phyloP scores from a whole-genome alignment of 2,797 vertebrate species.

The Rhabdophis nuchalis region DNA sequence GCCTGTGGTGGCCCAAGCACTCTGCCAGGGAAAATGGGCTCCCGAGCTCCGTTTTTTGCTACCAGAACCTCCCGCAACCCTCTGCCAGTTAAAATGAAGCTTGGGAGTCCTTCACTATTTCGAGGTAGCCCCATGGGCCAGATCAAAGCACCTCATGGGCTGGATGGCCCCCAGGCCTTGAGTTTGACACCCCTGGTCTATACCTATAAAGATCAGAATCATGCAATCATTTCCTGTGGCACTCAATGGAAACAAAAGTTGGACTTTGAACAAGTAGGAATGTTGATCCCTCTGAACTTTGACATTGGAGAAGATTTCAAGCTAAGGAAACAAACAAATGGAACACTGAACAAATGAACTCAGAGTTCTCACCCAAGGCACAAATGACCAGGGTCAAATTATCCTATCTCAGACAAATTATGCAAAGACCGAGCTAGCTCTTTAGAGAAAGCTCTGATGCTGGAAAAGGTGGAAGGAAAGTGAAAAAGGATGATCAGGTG shows the following conservation, averaged over 20 bases:
- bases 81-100: too few species aligned
- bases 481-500: neutral
- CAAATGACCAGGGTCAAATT: neutral
- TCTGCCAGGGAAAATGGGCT: too few species aligned
- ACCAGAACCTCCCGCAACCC: too few species aligned
- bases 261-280: neutral
- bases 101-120: too few species aligned
- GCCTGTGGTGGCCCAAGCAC: too few species aligned
- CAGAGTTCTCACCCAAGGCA: neutral
- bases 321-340: neutral
- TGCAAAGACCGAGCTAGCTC: neutral
- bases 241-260: neutral
- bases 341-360: neutral
- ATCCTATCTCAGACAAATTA: neutral
- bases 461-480: neutral
- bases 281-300: neutral
- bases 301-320: neutral
- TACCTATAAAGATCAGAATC: neutral
- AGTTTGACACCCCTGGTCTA: neutral
- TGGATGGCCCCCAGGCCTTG: too few species aligned
- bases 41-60: too few species aligned
- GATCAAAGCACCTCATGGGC: too few species aligned
- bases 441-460: neutral
- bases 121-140: too few species aligned
- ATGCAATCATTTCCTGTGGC: neutral